Evolutionary conservation across 2,113 vertebrate species (phyloP).

Genomic region (Hystrix brachyura): DNA sequence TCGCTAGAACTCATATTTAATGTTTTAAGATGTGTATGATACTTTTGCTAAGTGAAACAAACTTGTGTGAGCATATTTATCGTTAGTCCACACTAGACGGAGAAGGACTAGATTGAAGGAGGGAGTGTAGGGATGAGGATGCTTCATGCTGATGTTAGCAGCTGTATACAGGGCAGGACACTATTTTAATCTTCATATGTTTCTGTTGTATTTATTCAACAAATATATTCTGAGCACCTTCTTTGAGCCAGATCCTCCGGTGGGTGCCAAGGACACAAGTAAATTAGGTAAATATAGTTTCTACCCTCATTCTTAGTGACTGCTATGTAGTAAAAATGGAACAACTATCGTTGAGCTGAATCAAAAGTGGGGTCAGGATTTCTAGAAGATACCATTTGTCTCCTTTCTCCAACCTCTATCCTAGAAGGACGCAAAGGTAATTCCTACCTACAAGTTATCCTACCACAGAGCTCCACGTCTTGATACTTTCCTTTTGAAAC

Average conservation of each 20-base stretch:
- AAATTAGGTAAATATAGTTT: background rate
- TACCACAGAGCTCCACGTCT: background rate
- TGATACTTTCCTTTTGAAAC: background rate
- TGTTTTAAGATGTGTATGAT: background rate
- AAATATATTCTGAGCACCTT: background rate
- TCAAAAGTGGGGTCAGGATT: background rate
- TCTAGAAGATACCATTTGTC: background rate
- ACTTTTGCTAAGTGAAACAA: slow-evolving; percentile 21
- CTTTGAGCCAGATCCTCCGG: background rate
- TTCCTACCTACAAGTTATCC: background rate
- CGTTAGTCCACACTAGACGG: background rate
- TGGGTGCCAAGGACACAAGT: background rate
- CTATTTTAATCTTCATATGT: background rate
- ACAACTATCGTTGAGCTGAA: background rate
- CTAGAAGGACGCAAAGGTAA: background rate
- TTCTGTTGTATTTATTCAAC: background rate
- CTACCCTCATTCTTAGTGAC: background rate
- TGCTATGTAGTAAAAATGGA: background rate
- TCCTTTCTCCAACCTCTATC: slow-evolving; percentile 13
- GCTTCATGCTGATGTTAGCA: background rate
- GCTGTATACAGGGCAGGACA: background rate
- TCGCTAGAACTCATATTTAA: background rate
- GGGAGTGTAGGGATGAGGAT: background rate
- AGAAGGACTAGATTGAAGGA: background rate
- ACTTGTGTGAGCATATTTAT: background rate